These are phyloP conservation scores for Thalassaphorura encarpata DNA, from an alignment of 1,140 invertebrate species.

Conservation along the genomic window DNA sequence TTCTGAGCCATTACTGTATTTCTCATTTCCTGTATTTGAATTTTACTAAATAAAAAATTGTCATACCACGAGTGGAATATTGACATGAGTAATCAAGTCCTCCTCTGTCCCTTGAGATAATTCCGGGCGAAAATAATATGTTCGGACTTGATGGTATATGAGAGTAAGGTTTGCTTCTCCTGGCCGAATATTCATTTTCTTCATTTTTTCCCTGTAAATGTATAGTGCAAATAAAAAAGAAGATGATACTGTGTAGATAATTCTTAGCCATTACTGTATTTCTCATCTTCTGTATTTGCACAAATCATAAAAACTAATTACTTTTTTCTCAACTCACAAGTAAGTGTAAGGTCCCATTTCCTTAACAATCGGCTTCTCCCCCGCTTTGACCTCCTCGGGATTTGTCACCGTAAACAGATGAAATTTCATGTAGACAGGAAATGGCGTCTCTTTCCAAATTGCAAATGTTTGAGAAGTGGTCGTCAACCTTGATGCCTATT, in stretches of 20 bases:
- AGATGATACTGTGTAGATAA: not conserved
- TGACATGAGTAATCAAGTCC: conserved; percentile 7
- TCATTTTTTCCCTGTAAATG: not conserved
- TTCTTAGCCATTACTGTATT: no score
- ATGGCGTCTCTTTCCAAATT: not conserved
- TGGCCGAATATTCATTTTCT: conserved; percentile 1
- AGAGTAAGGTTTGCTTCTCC: not conserved
- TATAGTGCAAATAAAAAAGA: conserved; percentile 1
- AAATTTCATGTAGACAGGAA: conserved; percentile 1
- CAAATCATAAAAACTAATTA: not conserved
- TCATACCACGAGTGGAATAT: conserved; percentile 5
- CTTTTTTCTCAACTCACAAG: not conserved
- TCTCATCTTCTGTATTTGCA: no score
- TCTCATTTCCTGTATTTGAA: no score
- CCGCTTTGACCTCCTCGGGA: conserved; percentile 1
- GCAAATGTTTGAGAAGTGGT: no score
- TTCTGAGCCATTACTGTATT: no score
- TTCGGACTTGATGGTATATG: not conserved
- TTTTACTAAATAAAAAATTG: no score
- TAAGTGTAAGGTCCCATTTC: conserved; percentile 14
- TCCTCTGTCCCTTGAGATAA: conserved; percentile 4
- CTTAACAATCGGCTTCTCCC: conserved; percentile 1
- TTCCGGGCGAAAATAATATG: conserved; percentile 2
- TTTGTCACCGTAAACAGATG: conserved; percentile 11
- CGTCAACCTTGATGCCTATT: no score